These are phyloP conservation scores for Eulemur mongoz DNA, from an alignment of 2,797 vertebrate genomes.

Conservation along the genomic window DNA sequence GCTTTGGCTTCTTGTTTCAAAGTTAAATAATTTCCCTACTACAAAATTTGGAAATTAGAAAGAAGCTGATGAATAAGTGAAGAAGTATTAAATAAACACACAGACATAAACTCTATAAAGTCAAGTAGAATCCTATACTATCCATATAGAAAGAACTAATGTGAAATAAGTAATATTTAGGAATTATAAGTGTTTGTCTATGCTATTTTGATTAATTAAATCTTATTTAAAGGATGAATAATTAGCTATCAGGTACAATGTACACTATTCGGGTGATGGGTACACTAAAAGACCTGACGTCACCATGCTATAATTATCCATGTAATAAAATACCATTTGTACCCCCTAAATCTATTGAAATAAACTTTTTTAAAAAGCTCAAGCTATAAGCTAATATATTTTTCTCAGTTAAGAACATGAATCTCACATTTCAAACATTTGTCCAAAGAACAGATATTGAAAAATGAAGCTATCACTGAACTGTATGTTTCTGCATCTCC, in stretches of 20 bases:
- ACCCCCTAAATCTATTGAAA: background rate
- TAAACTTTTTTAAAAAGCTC: background rate
- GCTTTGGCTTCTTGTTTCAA: background rate
- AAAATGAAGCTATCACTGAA: constrained; percentile 40
- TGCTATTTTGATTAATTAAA: background rate
- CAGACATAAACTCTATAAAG: background rate
- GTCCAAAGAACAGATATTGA: constrained; percentile 31
- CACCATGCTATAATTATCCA: background rate
- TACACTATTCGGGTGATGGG: background rate
- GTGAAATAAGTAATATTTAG: background rate
- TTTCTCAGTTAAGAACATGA: background rate
- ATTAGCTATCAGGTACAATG: background rate
- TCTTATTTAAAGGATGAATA: background rate
- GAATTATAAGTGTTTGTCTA: background rate
- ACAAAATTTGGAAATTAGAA: background rate
- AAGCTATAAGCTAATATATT: background rate
- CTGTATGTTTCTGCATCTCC: background rate
- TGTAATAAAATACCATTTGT: background rate
- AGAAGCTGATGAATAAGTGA: background rate
- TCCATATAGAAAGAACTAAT: background rate
- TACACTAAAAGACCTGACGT: background rate
- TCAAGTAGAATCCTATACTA: background rate
- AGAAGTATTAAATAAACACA: background rate
- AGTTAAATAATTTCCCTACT: background rate
- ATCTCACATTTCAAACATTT: background rate